Conservation (phyloP, 2,113 vertebrate species). For the Pteruthius melanotis region DNA sequence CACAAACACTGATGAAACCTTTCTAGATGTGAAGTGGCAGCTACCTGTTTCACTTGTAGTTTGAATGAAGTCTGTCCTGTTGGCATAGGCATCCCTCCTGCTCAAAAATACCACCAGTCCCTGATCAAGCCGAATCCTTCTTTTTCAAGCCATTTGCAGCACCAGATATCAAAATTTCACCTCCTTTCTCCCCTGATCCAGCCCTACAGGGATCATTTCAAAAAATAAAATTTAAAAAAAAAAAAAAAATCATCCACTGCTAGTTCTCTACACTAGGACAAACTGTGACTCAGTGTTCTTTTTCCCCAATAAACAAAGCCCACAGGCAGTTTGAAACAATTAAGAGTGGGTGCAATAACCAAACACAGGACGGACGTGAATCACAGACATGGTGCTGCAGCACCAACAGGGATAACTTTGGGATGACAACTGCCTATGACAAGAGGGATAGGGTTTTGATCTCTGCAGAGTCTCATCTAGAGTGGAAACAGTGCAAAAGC, state of each 20-base stretch:
- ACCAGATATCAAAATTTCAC: background rate
- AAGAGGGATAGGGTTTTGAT: background rate
- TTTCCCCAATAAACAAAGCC: background rate
- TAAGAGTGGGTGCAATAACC: too few relatives aligned
- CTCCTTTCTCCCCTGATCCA: background rate
- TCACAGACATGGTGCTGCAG: fast-evolving
- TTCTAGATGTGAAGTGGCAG: background rate
- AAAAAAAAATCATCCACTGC: background rate
- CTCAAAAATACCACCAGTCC: background rate
- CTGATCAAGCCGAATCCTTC: background rate
- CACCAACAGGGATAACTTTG: background rate
- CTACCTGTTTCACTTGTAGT: background rate
- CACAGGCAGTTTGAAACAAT: background rate
- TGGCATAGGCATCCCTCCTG: background rate
- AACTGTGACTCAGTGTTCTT: background rate
- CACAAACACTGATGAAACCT: background rate
- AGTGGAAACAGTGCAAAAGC: background rate
- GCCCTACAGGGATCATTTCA: background rate
- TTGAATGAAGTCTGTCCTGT: background rate
- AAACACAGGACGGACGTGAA: background rate
- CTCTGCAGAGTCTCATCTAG: background rate
- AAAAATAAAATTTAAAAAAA: background rate
- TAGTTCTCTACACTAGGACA: background rate
- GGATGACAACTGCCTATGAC: too few relatives aligned
- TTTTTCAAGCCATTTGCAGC: background rate